Evolutionary conservation across 2,888 invertebrate genomes (phyloP), one percentile per base, ranked within the genome.

Genomic region (Apamea epomidion): DNA sequence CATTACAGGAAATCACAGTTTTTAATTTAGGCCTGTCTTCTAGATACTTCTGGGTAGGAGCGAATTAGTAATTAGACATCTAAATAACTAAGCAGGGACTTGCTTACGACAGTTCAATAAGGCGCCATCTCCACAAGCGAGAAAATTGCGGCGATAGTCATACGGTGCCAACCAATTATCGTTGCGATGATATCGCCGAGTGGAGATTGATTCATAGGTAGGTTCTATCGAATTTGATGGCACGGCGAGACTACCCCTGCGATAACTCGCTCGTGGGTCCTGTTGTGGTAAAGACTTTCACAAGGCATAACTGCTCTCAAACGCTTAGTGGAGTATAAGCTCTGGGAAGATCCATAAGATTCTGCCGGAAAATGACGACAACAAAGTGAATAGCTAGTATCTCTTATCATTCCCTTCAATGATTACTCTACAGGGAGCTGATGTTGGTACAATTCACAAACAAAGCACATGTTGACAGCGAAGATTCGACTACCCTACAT

Each of bases 401-500:
- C 21, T 25, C 29, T 25, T 65, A 65, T 37, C 5, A 37, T 65
- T 37, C 21, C 21, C 21, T 32, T 65, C 32, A 65, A 65, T 29
- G 62, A 32, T 37, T 65, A 65, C 32, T 65, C 64, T 65, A 37
- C 37, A 37, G 65, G 37, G 65, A 45, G 14, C 48, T 48, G 14
- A 18, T n/a, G 10, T 8, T 37, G 5, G 18, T 18, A 64, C 32
- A 48, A 62, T 48, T 76, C n/a, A 62, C 5, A n/a, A 58, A 60
- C 18, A 60, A 45, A 58, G 4, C 10, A 4, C 5, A 16, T 21
- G 21, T 48, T 8, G 25, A 68, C 29, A 42, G 21, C 72, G 32
- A 73, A 54, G 14, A 45, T 72, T 54, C 14, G 21, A 48, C 65
- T 82, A 82, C 64, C 81, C 64, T 51, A 29, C 21, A 54, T 51